Percentiles rank a stretch among this genome's conserved stretches.
Evolutionary conservation across 2,797 vertebrate species (phyloP).

Genomic region (Emydoidea blandingii): DNA sequence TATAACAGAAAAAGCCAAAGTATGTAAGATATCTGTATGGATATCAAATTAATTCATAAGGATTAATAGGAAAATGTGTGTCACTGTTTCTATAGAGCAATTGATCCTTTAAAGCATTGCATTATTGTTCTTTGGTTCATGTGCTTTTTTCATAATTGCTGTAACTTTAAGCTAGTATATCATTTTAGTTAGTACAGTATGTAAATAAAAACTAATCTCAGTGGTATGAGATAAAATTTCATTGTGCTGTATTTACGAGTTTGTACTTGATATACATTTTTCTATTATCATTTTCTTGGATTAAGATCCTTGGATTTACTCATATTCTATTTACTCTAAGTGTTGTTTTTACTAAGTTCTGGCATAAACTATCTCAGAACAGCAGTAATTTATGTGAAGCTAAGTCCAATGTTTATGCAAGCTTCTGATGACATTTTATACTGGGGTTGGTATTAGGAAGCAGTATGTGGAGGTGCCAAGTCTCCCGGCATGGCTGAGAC

Average conservation of each 20-base stretch:
- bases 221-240: conserved; percentile 67
- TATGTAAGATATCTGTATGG: conserved; percentile 1
- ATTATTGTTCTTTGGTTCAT: conserved; percentile 19
- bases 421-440: conserved; percentile 87
- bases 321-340: conserved; percentile 82
- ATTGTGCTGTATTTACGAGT: conserved; percentile 78
- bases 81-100: conserved; percentile 23
- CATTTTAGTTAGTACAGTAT: neutral
- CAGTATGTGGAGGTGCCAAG: conserved; percentile 83
- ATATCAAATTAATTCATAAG: conserved; percentile 44
- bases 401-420: conserved; percentile 87
- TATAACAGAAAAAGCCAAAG: neutral
- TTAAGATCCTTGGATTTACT: conserved; percentile 80
- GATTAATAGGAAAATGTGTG: conserved; percentile 54
- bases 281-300: conserved; percentile 76
- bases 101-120: conserved; percentile 22
- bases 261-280: conserved; percentile 71
- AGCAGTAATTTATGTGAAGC: conserved; percentile 86
- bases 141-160: conserved; percentile 53
- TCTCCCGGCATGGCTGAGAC: conserved; percentile 80
- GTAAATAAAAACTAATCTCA: conserved; percentile 68
- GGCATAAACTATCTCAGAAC: conserved; percentile 81
- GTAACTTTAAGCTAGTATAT: conserved; percentile 58
- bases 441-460: conserved; percentile 84
- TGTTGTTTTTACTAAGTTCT: conserved; percentile 84